A percentile compares a stretch with the other conserved stretches of the same genome.
phyloP scores from a whole-genome alignment of 2,888 invertebrate species.

The Leptothorax acervorum region DNA sequence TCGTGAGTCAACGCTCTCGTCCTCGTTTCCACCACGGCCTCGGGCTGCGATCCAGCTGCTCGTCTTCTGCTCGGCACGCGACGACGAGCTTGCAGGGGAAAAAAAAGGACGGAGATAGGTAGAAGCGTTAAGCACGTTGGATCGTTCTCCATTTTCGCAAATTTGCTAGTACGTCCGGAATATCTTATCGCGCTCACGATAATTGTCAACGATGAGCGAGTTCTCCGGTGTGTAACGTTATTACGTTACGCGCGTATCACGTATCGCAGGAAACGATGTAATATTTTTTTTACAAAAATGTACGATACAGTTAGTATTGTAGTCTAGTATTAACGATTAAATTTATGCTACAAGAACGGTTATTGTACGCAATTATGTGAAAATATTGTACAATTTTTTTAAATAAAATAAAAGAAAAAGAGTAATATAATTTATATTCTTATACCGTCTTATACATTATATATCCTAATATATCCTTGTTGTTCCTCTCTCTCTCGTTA shows the following conservation, averaged over 20 bases:
- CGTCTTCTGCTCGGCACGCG: conserved; percentile 8
- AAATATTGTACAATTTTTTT: neutral
- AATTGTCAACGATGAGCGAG: neutral
- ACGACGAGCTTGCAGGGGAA: neutral
- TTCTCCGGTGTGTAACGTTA: neutral
- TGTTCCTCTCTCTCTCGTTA: neutral
- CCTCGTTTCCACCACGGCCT: conserved; percentile 34
- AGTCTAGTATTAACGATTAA: neutral
- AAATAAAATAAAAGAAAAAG: neutral
- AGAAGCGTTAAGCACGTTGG: neutral
- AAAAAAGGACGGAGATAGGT: neutral
- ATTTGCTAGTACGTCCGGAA: conserved; percentile 9
- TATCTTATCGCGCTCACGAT: neutral
- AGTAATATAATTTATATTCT: neutral
- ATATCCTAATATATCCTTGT: neutral
- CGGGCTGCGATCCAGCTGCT: conserved; percentile 15
- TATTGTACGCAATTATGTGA: neutral
- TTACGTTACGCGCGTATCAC: neutral
- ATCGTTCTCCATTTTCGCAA: conserved; percentile 10
- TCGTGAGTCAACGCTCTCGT: conserved; percentile 44
- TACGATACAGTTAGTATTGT: neutral
- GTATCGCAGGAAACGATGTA: neutral
- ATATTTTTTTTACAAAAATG: neutral
- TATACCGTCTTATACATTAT: too few species aligned
- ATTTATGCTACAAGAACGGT: neutral